A percentile compares a stretch with the other conserved stretches of the same genome.
phyloP scores from a whole-genome alignment of 2,888 invertebrate genomes.

The Watsonalla cultraria region DNA sequence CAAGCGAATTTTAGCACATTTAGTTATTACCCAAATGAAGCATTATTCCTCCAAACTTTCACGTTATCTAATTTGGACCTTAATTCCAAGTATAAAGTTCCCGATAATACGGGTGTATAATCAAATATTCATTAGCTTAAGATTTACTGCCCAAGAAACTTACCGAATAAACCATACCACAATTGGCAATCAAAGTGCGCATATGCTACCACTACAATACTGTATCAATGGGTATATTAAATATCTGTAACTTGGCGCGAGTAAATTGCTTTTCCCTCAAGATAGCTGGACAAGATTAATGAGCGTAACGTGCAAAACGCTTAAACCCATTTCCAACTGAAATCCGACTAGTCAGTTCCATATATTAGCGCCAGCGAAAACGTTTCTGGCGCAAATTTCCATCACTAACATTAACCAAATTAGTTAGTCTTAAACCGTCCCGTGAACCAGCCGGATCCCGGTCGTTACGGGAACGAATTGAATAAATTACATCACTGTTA shows the following conservation, averaged over 20 bases:
- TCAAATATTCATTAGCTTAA: neutral
- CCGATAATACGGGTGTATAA: neutral
- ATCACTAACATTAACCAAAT: conserved; percentile 76
- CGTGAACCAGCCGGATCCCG: conserved; percentile 46
- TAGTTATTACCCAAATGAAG: neutral
- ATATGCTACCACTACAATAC: conserved; percentile 9
- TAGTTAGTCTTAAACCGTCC: conserved; percentile 67
- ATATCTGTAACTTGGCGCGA: conserved; percentile 34
- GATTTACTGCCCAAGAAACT: neutral
- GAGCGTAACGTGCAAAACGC: conserved; percentile 77
- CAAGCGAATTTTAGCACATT: too few relatives aligned
- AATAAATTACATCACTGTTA: conserved; percentile 50
- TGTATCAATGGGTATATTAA: conserved; percentile 22
- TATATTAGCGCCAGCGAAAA: conserved; percentile 72
- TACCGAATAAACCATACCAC: neutral
- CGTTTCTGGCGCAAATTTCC: conserved; percentile 73
- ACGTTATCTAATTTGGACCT: neutral
- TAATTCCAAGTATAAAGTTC: neutral
- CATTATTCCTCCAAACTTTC: neutral
- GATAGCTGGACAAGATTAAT: conserved; percentile 77
- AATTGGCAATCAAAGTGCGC: neutral
- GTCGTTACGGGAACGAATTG: conserved; percentile 53
- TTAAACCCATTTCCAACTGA: conserved; percentile 75
- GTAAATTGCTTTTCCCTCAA: conserved; percentile 53
- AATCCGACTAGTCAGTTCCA: conserved; percentile 78